Conservation (phyloP, 1,140 invertebrate species). For the Drosophila tristis region DNA sequence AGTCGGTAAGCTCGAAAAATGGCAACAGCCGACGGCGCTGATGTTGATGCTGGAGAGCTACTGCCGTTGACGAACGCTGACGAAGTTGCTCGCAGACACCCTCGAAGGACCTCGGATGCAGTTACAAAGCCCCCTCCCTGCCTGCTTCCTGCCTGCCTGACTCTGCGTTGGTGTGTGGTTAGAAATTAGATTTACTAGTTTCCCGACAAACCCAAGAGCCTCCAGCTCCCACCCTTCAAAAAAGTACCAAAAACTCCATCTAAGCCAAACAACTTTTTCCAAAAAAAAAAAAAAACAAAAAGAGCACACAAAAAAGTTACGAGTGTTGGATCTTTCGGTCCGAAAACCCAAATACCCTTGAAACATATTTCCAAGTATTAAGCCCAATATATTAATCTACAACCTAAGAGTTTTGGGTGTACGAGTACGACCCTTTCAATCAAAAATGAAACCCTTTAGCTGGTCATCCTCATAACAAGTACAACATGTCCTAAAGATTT, state of each 20-base stretch:
- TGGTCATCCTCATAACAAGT: too few relatives aligned
- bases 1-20: constrained; percentile 74
- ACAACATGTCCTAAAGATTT: constrained; percentile 19
- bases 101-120: constrained; percentile 41
- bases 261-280: constrained; percentile 55
- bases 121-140: constrained; percentile 52
- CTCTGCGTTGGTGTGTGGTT: constrained; percentile 50
- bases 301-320: constrained; percentile 5
- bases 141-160: neutral
- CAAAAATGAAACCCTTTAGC: too few relatives aligned
- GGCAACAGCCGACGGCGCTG: constrained; percentile 58
- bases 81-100: constrained; percentile 57
- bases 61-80: constrained; percentile 71
- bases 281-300: constrained; percentile 9
- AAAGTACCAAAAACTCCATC: constrained; percentile 68
- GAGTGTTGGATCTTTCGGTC: too few relatives aligned
- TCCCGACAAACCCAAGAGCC: constrained; percentile 55
- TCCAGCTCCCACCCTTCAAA: constrained; percentile 13
- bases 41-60: constrained; percentile 16
- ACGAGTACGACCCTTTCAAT: too few relatives aligned
- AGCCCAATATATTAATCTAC: too few relatives aligned
- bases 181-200: constrained; percentile 79
- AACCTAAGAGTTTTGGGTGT: too few relatives aligned
- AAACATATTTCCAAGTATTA: too few relatives aligned
- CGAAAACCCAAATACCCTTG: too few relatives aligned